A percentile compares a stretch with the other conserved stretches of the same genome.
phyloP scores from a whole-genome alignment of 2,888 invertebrate genomes.

The Dendrolimus pini region DNA sequence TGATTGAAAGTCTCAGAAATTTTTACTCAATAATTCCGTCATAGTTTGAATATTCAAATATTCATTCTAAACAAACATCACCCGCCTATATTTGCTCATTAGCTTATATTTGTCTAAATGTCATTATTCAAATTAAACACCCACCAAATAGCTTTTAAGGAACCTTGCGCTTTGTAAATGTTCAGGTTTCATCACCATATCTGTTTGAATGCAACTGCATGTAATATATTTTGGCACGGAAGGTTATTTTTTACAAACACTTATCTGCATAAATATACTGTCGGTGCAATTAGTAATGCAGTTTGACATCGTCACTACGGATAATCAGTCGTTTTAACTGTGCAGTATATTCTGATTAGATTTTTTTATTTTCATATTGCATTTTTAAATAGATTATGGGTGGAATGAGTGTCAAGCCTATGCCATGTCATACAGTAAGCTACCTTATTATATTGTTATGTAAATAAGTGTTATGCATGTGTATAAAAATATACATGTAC shows the following conservation, averaged over 20 bases:
- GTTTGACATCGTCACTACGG: too few species aligned
- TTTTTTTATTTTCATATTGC: too few species aligned
- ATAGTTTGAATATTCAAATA: too few species aligned
- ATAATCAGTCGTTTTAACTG: not conserved
- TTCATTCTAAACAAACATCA: too few species aligned
- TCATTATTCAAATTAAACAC: not conserved
- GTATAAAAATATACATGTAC: too few species aligned
- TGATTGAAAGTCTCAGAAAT: too few species aligned
- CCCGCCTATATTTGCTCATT: not conserved
- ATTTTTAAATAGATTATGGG: not conserved
- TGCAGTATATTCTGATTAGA: too few species aligned
- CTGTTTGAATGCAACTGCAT: conserved; percentile 1
- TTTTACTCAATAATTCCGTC: too few species aligned
- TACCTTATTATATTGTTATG: too few species aligned
- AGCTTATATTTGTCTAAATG: not conserved
- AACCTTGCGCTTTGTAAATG: not conserved
- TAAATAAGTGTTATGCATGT: too few species aligned
- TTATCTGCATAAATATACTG: not conserved
- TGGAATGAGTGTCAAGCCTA: conserved; percentile 4
- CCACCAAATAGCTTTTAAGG: not conserved
- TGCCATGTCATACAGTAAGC: not conserved
- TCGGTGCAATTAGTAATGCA: not conserved
- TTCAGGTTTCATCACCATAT: not conserved
- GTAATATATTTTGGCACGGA: not conserved
- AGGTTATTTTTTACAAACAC: not conserved